Evolutionary conservation across 2,888 invertebrate species (phyloP).

Genomic region (Furcula furcula): DNA sequence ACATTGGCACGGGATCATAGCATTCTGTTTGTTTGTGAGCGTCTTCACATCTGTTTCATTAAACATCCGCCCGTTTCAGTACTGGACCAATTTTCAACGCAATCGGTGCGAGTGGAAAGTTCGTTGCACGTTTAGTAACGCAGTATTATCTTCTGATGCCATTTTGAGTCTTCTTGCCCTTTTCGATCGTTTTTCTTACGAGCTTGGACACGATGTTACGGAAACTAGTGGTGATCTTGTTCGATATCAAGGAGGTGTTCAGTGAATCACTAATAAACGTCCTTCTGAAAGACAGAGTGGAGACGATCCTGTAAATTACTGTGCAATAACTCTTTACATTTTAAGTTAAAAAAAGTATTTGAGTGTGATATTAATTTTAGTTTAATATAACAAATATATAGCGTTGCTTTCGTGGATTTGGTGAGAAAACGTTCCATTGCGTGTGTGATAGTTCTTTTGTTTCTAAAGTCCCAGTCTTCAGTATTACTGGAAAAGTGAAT

Average conservation of each 20-base stretch:
- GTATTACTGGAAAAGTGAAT: slow-evolving; percentile 25
- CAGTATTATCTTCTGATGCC: slow-evolving; percentile 48
- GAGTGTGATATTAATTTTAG: slow-evolving; percentile 51
- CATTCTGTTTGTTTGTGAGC: slow-evolving; percentile 67
- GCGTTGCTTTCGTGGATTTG: slow-evolving; percentile 32
- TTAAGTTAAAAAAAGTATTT: slow-evolving; percentile 38
- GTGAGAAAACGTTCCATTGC: slow-evolving; percentile 17
- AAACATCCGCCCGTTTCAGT: slow-evolving; percentile 73
- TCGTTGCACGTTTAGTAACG: slow-evolving; percentile 38
- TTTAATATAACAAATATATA: slow-evolving; percentile 33
- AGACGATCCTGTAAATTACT: slow-evolving; percentile 53
- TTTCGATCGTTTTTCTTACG: slow-evolving; percentile 39
- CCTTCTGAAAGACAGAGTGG: slow-evolving; percentile 65
- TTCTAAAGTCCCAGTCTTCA: slow-evolving; percentile 6
- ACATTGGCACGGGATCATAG: slow-evolving; percentile 63
- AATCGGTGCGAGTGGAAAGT: slow-evolving; percentile 59
- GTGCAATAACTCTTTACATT: slow-evolving; percentile 27
- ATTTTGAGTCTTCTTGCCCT: slow-evolving; percentile 36
- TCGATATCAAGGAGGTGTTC: slow-evolving; percentile 75
- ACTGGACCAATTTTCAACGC: slow-evolving; percentile 64
- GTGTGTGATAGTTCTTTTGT: slow-evolving; percentile 12
- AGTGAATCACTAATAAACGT: slow-evolving; percentile 76
- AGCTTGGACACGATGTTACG: slow-evolving; percentile 55
- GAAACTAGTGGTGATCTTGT: slow-evolving; percentile 67
- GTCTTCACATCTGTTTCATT: slow-evolving; percentile 75